Evolutionary conservation across 1,140 invertebrate genomes (phyloP), one percentile per base, ranked within the genome.

Genomic region (Diachasmimorpha longicaudata): DNA sequence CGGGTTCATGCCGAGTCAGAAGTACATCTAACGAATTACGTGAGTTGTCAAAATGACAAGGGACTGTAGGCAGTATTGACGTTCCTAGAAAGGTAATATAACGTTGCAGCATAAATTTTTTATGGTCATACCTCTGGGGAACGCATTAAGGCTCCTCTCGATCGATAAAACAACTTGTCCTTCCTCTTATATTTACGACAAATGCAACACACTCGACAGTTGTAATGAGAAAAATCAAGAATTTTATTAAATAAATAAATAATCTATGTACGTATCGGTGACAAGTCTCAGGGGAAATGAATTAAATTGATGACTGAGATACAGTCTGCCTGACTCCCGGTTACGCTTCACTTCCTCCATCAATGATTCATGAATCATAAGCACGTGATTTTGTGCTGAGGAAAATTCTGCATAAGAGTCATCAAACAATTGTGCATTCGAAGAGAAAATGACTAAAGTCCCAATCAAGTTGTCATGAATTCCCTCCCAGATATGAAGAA

Each of bases 71-170:
- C 31, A 63, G 6, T 63, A 63, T 63, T 63, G 58, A 63, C 58
- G 58, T 63, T 63, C 58, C 58, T 31, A 63, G 58, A 63, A 63
- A 63, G 58, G 58, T 63, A 63, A 63, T 63, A 63, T 63, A 63
- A 63, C 58, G 21, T 63, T 63, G 21, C 58, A 63, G 9, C 58
- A 63, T 63, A 63, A 23, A 63, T 63, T 63, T 63, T 63, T 63
- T 63, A 63, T 63, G 19, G 13, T 11, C 6, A 8, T 63, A 63
- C 16, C 52, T 73, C 72, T 67, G 13, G 42, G 46, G 66, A 55
- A 77, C 52, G 72, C 75, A 77, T 69, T 77, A 72, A 77, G 58
- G 70, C 52, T 42, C 55, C 70, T 68, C 37, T 16, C 6, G 46
- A 55, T 72, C 48, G 75, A 72, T 77, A 55, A n/a, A 6, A 63